Conservation (phyloP, 2,888 invertebrate species). For the Xestobium rufovillosum region DNA sequence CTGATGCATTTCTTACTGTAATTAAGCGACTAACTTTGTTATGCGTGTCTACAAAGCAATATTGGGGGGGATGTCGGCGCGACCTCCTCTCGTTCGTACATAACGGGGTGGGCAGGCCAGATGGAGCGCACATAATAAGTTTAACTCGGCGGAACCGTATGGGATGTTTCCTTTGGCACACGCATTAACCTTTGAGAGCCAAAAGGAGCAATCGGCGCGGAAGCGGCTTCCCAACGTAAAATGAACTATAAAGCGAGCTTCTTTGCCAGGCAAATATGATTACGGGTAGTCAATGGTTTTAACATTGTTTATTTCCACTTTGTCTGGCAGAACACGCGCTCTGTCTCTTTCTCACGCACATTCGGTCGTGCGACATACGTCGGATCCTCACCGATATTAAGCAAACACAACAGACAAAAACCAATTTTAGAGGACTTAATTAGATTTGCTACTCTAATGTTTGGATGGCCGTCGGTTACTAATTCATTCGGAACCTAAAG, state of each 20-base stretch:
- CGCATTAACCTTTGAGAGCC: slow-evolving; percentile 41
- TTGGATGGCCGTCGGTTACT: too few relatives aligned
- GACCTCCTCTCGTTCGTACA: too few relatives aligned
- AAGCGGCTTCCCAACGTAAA: slow-evolving; percentile 37
- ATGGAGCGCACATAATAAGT: slow-evolving; percentile 37
- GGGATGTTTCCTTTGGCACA: slow-evolving; percentile 41
- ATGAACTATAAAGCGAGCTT: slow-evolving; percentile 39
- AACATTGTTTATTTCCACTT: slow-evolving; percentile 13
- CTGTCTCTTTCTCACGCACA: not conserved
- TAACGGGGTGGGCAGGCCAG: slow-evolving; percentile 27
- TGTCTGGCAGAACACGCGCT: slow-evolving; percentile 1
- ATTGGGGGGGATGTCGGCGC: too few relatives aligned
- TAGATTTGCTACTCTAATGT: too few relatives aligned
- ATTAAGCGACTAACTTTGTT: slow-evolving; percentile 11
- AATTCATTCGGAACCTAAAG: too few relatives aligned
- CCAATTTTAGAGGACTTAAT: too few relatives aligned
- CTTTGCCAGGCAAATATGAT: slow-evolving; percentile 39
- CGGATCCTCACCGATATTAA: too few relatives aligned
- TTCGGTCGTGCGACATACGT: too few relatives aligned
- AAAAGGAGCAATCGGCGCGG: slow-evolving; percentile 39
- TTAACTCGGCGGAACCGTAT: slow-evolving; percentile 38
- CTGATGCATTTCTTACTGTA: not conserved
- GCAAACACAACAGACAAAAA: too few relatives aligned
- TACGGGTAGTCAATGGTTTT: slow-evolving; percentile 35
- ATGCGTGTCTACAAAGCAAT: too few relatives aligned